phyloP scores from a whole-genome alignment of 2,797 vertebrate genomes.

The Gallinago nigripennis region DNA sequence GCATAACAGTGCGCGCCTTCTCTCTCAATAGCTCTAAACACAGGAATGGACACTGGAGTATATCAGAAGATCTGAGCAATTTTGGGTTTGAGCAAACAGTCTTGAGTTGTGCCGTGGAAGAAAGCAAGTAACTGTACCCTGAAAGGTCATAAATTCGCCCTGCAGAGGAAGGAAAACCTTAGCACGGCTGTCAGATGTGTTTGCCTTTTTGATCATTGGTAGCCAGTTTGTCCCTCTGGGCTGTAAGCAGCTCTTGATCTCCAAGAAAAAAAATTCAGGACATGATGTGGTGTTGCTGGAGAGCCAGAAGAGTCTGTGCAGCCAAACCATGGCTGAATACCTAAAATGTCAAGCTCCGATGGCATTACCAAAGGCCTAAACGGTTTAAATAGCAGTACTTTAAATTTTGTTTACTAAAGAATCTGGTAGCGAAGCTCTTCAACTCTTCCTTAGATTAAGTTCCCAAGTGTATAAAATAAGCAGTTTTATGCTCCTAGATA shows the following conservation, averaged over 20 bases:
- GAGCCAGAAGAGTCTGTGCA: background rate
- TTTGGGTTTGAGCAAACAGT: background rate
- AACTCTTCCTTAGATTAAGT: background rate
- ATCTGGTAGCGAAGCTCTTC: background rate
- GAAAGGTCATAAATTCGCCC: background rate
- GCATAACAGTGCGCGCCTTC: background rate
- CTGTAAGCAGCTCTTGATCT: background rate
- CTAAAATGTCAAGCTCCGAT: background rate
- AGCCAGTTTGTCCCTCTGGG: background rate
- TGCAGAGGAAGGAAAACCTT: background rate
- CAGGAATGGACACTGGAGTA: background rate
- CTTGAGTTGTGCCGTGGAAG: background rate
- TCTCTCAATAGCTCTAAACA: background rate
- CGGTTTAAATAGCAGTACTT: background rate
- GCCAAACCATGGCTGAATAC: background rate
- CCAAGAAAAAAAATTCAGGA: background rate
- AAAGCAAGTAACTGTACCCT: background rate
- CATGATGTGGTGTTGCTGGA: background rate
- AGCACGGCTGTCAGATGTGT: background rate
- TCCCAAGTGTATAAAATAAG: background rate
- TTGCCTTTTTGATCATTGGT: background rate
- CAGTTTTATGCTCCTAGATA: background rate
- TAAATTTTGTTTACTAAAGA: background rate
- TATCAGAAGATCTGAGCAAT: background rate
- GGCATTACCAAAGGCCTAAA: background rate